Evolutionary conservation across 2,888 invertebrate genomes (phyloP).

Genomic region (Reticulitermes lucifugus): DNA sequence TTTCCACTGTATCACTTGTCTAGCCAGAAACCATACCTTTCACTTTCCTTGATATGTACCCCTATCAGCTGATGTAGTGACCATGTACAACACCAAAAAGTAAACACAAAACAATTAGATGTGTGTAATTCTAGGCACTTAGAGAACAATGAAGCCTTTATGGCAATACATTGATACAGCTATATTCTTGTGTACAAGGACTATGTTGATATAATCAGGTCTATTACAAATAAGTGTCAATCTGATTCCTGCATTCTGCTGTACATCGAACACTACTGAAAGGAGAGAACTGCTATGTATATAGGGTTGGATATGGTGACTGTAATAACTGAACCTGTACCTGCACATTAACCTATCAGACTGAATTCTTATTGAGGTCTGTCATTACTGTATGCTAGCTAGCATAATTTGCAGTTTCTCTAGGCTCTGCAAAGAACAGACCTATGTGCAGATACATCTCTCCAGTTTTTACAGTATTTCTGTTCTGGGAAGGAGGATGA

Average conservation of each 20-base stretch:
- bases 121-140: slow-evolving; percentile 51
- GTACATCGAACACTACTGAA: neutral
- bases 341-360: neutral
- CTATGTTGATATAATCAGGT: neutral
- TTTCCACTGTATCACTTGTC: slow-evolving; percentile 7
- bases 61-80: slow-evolving; percentile 8
- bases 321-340: neutral
- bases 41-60: slow-evolving; percentile 10
- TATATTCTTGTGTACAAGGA: slow-evolving; percentile 15
- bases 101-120: slow-evolving; percentile 50
- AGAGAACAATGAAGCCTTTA: slow-evolving; percentile 50
- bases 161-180: slow-evolving; percentile 50
- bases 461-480: neutral
- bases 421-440: slow-evolving; percentile 4
- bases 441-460: neutral
- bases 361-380: too few relatives aligned
- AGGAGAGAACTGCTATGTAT: neutral
- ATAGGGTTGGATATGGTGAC: neutral
- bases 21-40: slow-evolving; percentile 10
- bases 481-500: too few relatives aligned
- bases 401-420: neutral
- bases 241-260: neutral
- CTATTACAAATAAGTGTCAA: slow-evolving; percentile 1
- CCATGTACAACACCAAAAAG: slow-evolving; percentile 40
- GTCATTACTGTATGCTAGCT: neutral